Base-by-base conservation (phyloP, 2,888 invertebrate genomes). In the Heliconius cydno region DNA sequence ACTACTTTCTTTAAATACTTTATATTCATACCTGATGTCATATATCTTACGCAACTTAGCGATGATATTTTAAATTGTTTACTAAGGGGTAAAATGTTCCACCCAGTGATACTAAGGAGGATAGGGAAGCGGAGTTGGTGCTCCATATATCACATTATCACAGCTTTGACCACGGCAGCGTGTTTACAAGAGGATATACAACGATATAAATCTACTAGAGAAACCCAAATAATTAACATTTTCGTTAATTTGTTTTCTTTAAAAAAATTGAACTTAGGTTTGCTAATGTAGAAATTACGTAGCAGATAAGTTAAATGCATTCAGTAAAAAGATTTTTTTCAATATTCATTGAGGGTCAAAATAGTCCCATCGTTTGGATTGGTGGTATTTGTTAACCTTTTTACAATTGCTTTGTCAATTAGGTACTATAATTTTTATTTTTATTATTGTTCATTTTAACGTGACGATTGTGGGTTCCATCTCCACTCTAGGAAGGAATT, bases 141-240 rank as follows among this genome's bases (percentile, higher is more conserved):
- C 41, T 73, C 34, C 57, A 57, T 63, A 71, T 77, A 78, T 78
- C 57, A 52, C 57, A 78, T 78, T 78, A 78, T 78, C 78, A 57
- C 67, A n/a, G 73, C 78, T 78, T 78, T 78, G 73, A 78, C 73
- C 78, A 73, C 78, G 66, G 66, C 25, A 72, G 71, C 66, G 66
- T 66, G 78, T 67, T 78, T 78, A 66, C 66, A 57, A 65, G 63
- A 34, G 65, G 13, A 67, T 41, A 13, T 78, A 66, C 78, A 73
- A 52, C 12, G 52, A 67, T 67, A 19, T 30, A 65, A 34, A 73
- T 63, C 19, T 41, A 66, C 78, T 73, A 38, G 34, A 78, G 66
- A 15, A 25, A 22, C 7, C 5, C 10, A 41, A 63, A 65, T 25
- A 15, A 28, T 1, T n/a, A 7, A 19, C 19, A 60, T 19, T 3